Conservation (phyloP, 2,888 invertebrate species). For the Parascotia fuliginaria region DNA sequence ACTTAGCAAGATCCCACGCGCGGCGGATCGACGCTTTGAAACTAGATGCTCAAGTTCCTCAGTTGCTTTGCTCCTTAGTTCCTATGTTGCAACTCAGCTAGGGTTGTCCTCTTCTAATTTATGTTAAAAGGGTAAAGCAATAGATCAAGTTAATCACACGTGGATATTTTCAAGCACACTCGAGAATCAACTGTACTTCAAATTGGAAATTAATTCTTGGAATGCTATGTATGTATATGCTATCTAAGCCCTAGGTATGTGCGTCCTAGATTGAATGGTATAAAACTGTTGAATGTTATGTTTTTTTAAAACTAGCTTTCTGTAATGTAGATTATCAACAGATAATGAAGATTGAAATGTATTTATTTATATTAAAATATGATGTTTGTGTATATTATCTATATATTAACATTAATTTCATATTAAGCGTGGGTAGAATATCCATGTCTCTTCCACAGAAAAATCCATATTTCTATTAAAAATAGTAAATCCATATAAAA, state of each 20-base stretch:
- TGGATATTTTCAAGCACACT: slow-evolving; percentile 2
- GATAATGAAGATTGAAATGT: no score
- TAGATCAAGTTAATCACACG: slow-evolving; percentile 14
- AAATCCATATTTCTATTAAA: no score
- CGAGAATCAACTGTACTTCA: neutral
- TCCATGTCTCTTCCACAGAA: no score
- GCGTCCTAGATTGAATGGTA: no score
- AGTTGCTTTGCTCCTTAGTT: slow-evolving; percentile 38
- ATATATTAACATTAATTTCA: no score
- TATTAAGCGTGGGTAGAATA: no score
- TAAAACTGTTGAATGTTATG: no score
- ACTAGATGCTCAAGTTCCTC: slow-evolving; percentile 55
- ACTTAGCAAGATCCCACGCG: slow-evolving; percentile 68
- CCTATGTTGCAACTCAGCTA: slow-evolving; percentile 30
- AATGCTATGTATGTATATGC: neutral
- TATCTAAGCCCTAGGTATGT: neutral
- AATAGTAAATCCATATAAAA: no score
- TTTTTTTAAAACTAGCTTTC: no score
- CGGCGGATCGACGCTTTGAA: slow-evolving; percentile 61
- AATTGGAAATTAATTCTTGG: neutral
- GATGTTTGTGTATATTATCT: no score
- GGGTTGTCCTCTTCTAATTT: slow-evolving; percentile 38
- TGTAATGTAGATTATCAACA: no score
- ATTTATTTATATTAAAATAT: no score
- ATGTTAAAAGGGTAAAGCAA: slow-evolving; percentile 11